phyloP scores from a whole-genome alignment of 2,888 invertebrate genomes.

The Caenorhabditis sulstoni region DNA sequence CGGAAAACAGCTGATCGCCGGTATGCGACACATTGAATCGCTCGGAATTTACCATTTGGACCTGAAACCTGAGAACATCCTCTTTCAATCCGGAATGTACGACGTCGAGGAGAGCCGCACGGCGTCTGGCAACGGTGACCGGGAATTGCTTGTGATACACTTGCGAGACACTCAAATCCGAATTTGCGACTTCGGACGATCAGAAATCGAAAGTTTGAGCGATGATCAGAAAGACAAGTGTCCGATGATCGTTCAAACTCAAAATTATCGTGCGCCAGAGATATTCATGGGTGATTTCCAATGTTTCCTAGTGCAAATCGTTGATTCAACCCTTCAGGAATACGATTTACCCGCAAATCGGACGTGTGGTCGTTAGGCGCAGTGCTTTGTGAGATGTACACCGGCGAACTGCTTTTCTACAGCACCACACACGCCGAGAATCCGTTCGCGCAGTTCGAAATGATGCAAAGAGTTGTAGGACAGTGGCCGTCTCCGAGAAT shows the following conservation, averaged over 20 bases:
- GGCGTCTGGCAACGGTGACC: too few species aligned
- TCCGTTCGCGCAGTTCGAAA: conserved; percentile 24
- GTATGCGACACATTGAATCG: too few species aligned
- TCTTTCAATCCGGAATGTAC: too few species aligned
- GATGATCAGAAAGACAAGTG: neutral
- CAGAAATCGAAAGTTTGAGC: neutral
- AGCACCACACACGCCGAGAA: conserved; percentile 3
- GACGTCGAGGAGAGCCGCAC: too few species aligned
- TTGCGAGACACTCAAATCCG: too few species aligned
- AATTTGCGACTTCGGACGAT: conserved; percentile 31
- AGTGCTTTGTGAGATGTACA: conserved; percentile 41
- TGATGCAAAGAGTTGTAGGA: conserved; percentile 22
- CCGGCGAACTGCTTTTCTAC: conserved; percentile 42
- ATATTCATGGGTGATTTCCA: conserved; percentile 29
- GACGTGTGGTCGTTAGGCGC: conserved; percentile 52
- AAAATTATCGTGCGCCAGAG: conserved; percentile 45
- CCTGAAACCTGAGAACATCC: too few species aligned
- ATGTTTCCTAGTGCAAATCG: neutral
- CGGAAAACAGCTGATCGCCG: too few species aligned
- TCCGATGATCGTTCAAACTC: conserved; percentile 27
- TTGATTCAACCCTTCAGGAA: conserved; percentile 16
- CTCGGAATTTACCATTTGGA: too few species aligned
- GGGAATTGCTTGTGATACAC: too few species aligned
- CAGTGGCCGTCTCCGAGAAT: too few species aligned
- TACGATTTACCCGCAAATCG: conserved; percentile 7